These are phyloP conservation scores for Agriopis aurantiaria DNA, from an alignment of 2,888 invertebrate species.

Conservation along the genomic window DNA sequence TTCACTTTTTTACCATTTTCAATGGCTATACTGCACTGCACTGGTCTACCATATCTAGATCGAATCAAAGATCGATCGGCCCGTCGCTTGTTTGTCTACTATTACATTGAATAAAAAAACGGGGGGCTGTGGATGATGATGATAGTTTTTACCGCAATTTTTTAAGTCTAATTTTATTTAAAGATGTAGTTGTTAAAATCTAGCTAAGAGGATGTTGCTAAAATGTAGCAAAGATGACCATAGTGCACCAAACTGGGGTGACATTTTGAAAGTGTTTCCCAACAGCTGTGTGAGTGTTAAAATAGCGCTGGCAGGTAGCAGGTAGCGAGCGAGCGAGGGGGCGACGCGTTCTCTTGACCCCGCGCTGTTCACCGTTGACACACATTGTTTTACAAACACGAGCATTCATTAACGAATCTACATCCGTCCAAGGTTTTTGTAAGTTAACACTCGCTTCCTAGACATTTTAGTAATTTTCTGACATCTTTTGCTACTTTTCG, in stretches of 20 bases:
- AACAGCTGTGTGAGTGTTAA: constrained; percentile 18
- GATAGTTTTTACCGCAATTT: too few relatives aligned
- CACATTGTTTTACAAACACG: constrained; percentile 35
- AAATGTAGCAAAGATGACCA: background rate
- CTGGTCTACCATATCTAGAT: too few relatives aligned
- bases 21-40: too few relatives aligned
- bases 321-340: constrained; percentile 10
- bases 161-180: too few relatives aligned
- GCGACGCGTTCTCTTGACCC: constrained; percentile 40
- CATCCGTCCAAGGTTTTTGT: background rate
- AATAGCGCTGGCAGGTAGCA: constrained; percentile 29
- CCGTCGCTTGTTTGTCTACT: too few relatives aligned
- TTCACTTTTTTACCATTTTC: too few relatives aligned
- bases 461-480: background rate
- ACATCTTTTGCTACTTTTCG: background rate
- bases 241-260: background rate
- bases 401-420: constrained; percentile 34
- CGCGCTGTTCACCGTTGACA: constrained; percentile 15
- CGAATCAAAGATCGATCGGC: too few relatives aligned
- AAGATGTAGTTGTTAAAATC: too few relatives aligned
- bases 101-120: too few relatives aligned
- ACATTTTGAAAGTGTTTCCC: constrained; percentile 29
- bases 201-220: too few relatives aligned
- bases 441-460: background rate
- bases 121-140: too few relatives aligned